Percentiles rank a stretch among this genome's conserved stretches.
These are phyloP conservation scores for Leptopterna dolabrata DNA, from an alignment of 2,888 invertebrate genomes.

Conservation along the genomic window DNA sequence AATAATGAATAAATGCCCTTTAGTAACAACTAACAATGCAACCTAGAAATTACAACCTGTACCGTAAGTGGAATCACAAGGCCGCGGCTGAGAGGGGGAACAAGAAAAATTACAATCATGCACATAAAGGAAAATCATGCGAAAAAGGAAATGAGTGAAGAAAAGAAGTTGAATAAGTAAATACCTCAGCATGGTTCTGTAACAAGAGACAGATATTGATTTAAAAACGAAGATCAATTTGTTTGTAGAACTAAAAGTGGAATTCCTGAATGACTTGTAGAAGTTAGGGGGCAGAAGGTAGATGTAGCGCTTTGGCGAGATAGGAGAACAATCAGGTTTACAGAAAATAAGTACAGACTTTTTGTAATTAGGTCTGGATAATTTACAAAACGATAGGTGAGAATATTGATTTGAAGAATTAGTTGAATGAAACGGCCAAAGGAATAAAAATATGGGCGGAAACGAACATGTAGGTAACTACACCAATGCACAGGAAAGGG, in stretches of 20 bases:
- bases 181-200: conserved; percentile 64
- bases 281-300: background rate
- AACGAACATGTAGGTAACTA: conserved; percentile 21
- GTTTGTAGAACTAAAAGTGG: conserved; percentile 59
- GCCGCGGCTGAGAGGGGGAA: background rate
- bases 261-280: background rate
- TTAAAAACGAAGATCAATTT: conserved; percentile 41
- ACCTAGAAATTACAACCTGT: too few relatives aligned
- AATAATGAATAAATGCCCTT: too few relatives aligned
- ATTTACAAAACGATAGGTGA: background rate
- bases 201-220: conserved; percentile 59
- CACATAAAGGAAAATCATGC: conserved; percentile 34
- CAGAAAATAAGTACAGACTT: too few relatives aligned
- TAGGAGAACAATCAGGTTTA: background rate
- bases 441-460: background rate
- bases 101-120: conserved; percentile 6
- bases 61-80: too few relatives aligned
- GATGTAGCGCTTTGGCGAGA: background rate
- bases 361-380: too few relatives aligned
- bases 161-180: conserved; percentile 56
- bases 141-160: conserved; percentile 14
- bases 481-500: background rate
- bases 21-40: too few relatives aligned
- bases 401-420: background rate
- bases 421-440: background rate